Base-by-base conservation (phyloP, 2,797 vertebrate genomes). In the Gymnopithys bicolor region DNA sequence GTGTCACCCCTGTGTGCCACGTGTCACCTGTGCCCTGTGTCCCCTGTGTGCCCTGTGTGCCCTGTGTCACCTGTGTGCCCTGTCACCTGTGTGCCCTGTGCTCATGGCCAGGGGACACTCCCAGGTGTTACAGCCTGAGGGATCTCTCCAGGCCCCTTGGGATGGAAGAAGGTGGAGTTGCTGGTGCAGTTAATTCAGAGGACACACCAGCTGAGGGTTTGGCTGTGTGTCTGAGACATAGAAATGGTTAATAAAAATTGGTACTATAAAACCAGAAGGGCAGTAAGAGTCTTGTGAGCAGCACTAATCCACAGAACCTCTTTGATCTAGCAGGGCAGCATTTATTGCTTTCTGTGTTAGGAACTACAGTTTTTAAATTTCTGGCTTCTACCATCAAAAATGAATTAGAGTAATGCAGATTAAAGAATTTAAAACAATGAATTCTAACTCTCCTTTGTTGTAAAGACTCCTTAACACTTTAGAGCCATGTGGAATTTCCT, bases 141-240 rank as follows among this genome's bases (percentile, higher is more conserved):
- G 25, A 10, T 48, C 23, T 64, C 48, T 79, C 7, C 10, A 68
- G 39, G 8, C 67, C 19, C 22, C 3, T 8, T 35, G 48, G 16
- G 33, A 14, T 35, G 4, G 22, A 33, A 55, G 55, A 56, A n/a
- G 32, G 19, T 2, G 2, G 39, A 49, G 16, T 5, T 30, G 37
- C 51, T 58, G 7, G 10, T 28, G 35, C 16, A 25, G 55, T 48
- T 71, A 27, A 41, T 74, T 74, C 37, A 27, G 49, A 25, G 69
- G 30, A 24, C 22, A 8, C 9, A 43, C 33, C 25, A 13, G 25
- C 35, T 16, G 37, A 35, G 79, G 19, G 55, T 71, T 28, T 51
- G 41, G 27, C 45, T 75, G 37, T 16, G 16, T 0, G 0, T 19
- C 3, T 27, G 28, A 56, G 48, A 67, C 41, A 16, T 17, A 41